Evolutionary conservation across 2,113 vertebrate species (phyloP).

Genomic region (Promerops cafer): DNA sequence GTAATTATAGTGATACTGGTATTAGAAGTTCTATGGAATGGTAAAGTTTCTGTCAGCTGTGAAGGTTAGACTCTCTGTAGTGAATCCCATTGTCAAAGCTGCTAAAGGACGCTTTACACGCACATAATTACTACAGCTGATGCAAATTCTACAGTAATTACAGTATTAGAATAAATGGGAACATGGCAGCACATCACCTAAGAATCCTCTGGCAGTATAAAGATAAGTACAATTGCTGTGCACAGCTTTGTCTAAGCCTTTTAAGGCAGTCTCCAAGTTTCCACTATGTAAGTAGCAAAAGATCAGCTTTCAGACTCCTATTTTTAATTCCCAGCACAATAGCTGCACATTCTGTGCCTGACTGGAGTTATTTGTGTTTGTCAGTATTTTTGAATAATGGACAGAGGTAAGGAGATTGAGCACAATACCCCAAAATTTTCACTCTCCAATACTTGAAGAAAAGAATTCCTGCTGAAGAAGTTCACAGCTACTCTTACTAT

Average conservation of each 20-base stretch:
- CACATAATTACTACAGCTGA: conserved; percentile 44
- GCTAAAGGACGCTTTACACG: neutral
- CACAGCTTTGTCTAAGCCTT: neutral
- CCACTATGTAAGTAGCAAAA: neutral
- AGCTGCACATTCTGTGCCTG: neutral
- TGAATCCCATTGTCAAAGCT: conserved; percentile 18
- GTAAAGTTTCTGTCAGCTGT: neutral
- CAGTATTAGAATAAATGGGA: conserved; percentile 21
- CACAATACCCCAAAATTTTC: neutral
- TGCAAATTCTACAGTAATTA: conserved; percentile 55
- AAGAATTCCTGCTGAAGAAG: neutral
- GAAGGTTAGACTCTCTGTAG: neutral
- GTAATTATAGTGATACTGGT: neutral
- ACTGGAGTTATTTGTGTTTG: neutral
- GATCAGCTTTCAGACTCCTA: neutral
- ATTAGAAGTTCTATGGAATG: neutral
- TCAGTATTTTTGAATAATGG: neutral
- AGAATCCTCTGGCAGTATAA: neutral
- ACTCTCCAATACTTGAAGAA: neutral
- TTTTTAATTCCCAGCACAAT: neutral
- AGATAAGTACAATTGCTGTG: neutral
- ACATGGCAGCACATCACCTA: neutral
- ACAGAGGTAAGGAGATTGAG: neutral
- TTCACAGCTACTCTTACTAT: neutral
- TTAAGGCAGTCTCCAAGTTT: neutral